Evolutionary conservation across 2,888 invertebrate species (phyloP).

Genomic region (Dryobota labecula): DNA sequence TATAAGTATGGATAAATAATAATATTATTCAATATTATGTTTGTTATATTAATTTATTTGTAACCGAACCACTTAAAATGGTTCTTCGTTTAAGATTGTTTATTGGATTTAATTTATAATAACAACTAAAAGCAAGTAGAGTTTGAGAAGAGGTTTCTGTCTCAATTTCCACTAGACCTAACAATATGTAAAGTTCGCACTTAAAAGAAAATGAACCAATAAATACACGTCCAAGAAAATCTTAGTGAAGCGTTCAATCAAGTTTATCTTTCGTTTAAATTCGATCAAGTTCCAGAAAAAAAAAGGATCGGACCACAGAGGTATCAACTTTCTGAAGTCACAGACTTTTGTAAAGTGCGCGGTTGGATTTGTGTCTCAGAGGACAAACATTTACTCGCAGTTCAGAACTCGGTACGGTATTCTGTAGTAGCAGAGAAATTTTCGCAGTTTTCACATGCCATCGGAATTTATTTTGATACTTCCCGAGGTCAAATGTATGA

Average conservation of each 20-base stretch:
- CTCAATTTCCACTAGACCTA: constrained; percentile 1
- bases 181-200: constrained; percentile 19
- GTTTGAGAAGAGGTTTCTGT: neutral
- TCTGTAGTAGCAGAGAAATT: neutral
- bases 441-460: neutral
- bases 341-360: constrained; percentile 1
- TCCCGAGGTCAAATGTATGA: neutral
- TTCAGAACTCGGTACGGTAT: neutral
- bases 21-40: too few relatives aligned
- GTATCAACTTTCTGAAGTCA: constrained; percentile 12
- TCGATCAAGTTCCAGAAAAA: constrained; percentile 49
- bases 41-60: too few relatives aligned
- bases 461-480: neutral
- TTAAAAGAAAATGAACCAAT: constrained; percentile 41
- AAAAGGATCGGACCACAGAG: constrained; percentile 42
- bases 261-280: constrained; percentile 48
- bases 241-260: constrained; percentile 46
- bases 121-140: neutral
- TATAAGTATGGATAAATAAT: too few relatives aligned
- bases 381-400: constrained; percentile 14
- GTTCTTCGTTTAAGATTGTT: neutral
- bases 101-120: neutral
- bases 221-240: constrained; percentile 37
- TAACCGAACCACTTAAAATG: too few relatives aligned
- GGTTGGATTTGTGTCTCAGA: constrained; percentile 22